phyloP scores from a whole-genome alignment of 1,140 invertebrate species.

The Drosophila virilis region DNA sequence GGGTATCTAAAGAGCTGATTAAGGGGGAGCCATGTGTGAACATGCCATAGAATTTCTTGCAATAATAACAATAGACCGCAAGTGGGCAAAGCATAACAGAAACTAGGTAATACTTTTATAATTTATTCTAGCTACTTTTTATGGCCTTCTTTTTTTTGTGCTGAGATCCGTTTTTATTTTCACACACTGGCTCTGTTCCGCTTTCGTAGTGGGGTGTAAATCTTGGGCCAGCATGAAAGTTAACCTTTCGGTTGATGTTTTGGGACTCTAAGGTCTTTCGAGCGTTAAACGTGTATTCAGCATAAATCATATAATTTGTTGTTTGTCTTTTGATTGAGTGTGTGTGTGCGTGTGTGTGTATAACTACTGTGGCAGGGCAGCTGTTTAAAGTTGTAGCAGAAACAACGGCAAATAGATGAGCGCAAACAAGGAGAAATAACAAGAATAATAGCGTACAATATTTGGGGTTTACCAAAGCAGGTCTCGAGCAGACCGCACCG shows the following conservation, averaged over 20 bases:
- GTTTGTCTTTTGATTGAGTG: slow-evolving; percentile 9
- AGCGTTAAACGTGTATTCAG: slow-evolving; percentile 20
- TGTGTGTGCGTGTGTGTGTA: slow-evolving; percentile 24
- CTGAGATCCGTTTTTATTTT: slow-evolving; percentile 45
- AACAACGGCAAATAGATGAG: slow-evolving; percentile 17
- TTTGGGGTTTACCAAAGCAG: slow-evolving; percentile 15
- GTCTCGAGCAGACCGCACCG: neutral
- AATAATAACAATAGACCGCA: slow-evolving; percentile 55
- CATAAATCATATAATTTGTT: slow-evolving; percentile 42
- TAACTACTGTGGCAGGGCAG: slow-evolving; percentile 23
- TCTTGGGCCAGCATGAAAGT: slow-evolving; percentile 41
- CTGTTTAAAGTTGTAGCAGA: slow-evolving; percentile 57
- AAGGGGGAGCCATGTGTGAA: slow-evolving; percentile 31
- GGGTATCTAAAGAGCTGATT: slow-evolving; percentile 1
- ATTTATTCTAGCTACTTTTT: slow-evolving; percentile 64
- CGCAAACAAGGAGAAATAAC: slow-evolving; percentile 19
- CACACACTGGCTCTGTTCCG: slow-evolving; percentile 43
- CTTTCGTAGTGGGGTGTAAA: slow-evolving; percentile 13
- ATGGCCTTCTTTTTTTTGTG: slow-evolving; percentile 53
- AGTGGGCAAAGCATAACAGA: slow-evolving; percentile 40
- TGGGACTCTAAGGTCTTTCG: slow-evolving; percentile 17
- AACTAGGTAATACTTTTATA: slow-evolving; percentile 78
- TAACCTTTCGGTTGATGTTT: slow-evolving; percentile 33
- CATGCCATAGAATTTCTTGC: slow-evolving; percentile 47
- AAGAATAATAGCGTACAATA: slow-evolving; percentile 10